Percentiles rank a stretch among this genome's conserved stretches.
Evolutionary conservation across 1,140 invertebrate genomes (phyloP).

Genomic region (Camponotus pennsylvanicus): DNA sequence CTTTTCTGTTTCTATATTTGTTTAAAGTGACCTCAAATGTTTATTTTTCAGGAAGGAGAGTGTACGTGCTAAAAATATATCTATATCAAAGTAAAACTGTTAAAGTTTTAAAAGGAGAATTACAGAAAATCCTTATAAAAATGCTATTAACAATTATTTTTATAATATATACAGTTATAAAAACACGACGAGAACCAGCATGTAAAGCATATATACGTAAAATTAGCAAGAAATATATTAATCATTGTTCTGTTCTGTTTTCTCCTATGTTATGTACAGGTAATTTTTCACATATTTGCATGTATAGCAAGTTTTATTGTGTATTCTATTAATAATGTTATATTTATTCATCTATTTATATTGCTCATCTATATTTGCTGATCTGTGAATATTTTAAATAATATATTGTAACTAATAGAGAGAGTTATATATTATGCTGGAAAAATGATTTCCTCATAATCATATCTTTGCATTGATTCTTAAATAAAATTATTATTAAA

Average conservation of each 20-base stretch:
- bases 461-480: not conserved
- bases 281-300: slow-evolving; percentile 49
- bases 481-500: slow-evolving; percentile 11
- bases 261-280: slow-evolving; percentile 82
- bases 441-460: not conserved
- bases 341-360: not conserved
- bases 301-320: not conserved
- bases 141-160: slow-evolving; percentile 90
- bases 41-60: slow-evolving; percentile 36
- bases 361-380: no score
- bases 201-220: slow-evolving; percentile 79
- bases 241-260: slow-evolving; percentile 81
- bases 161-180: slow-evolving; percentile 89
- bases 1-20: not conserved
- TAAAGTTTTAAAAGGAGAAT: slow-evolving; percentile 21
- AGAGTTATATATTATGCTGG: not conserved
- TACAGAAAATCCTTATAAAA: slow-evolving; percentile 21
- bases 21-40: not conserved
- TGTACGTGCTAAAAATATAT: not conserved
- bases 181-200: slow-evolving; percentile 88
- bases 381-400: not conserved
- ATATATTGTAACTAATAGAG: not conserved
- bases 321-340: not conserved
- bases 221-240: slow-evolving; percentile 73
- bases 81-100: not conserved